Evolutionary conservation across 2,797 vertebrate species (phyloP), one percentile per base, ranked within the genome.

Genomic region (Loriculus beryllinus): DNA sequence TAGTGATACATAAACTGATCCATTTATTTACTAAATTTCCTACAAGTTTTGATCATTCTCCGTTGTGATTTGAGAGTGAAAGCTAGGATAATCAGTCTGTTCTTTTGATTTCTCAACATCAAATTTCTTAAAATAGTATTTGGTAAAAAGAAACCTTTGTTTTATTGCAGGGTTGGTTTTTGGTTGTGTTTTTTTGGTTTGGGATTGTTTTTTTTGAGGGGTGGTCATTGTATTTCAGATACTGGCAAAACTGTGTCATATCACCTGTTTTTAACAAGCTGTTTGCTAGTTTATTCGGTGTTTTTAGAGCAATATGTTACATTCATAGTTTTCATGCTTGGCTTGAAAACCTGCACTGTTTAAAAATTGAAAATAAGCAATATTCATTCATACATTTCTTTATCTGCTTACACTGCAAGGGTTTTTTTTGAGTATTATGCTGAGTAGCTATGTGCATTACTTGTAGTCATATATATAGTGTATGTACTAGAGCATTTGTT

Each of bases 231-330:
- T 65, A 43, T 52, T 85, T 89, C 78, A 77, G 89, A 85, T 54
- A 33, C 42, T 54, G 51, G 17, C 35, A 69, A 62, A 94, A 37
- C 28, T 65, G 37, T n/a, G 47, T n/a, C 59, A 14, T 62, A 10
- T 77, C 72, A 57, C 3, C 2, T 82, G 17, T 69, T 92, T 82
- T 67, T 76, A 63, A 76, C 31, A 82, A 65, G 40, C 5, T 85
- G 68, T 78, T 67, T 81, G 7, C 17, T 89, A 51, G 51, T 85
- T 92, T 95, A 86, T 92, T 94, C 70, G 67, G 86, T 82, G 35
- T 91, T 90, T 92, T 82, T 26, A 42, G 48, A 89, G 48, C n/a
- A 71, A 29, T 62, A 83, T 90, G 70, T 63, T 76, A 40, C 14
- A 7, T 68, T 86, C 37, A 29, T 33, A 78, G 54, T 33, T 93